These are phyloP conservation scores for Nothoprocta perdicaria DNA, from an alignment of 2,113 vertebrate genomes.

Conservation along the genomic window DNA sequence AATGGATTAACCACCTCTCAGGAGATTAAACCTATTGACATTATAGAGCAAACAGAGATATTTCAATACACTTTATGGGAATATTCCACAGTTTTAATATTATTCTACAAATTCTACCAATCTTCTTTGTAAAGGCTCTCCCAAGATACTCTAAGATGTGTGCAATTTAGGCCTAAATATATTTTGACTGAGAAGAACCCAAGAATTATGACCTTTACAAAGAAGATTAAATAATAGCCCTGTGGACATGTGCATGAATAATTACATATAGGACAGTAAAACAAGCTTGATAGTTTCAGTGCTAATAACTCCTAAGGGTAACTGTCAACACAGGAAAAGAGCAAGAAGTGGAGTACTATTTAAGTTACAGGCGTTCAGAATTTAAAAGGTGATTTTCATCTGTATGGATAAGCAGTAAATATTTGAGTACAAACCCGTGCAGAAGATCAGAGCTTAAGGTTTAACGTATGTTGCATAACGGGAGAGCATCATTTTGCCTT, in stretches of 20 bases:
- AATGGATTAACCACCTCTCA: conserved; percentile 56
- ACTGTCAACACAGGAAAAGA: conserved; percentile 50
- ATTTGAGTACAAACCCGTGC: conserved; percentile 5
- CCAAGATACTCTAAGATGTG: background rate
- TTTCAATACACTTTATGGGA: background rate
- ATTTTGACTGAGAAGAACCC: conserved; percentile 61
- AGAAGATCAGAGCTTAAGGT: background rate
- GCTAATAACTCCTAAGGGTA: conserved; percentile 39
- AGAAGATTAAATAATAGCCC: conserved; percentile 41
- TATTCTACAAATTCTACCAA: background rate
- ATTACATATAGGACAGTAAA: conserved; percentile 42
- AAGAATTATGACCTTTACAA: conserved; percentile 53
- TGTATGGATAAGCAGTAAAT: conserved; percentile 30
- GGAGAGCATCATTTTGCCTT: background rate
- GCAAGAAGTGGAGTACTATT: conserved; percentile 31
- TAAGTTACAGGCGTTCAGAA: conserved; percentile 53
- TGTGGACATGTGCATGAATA: conserved; percentile 37
- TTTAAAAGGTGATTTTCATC: conserved; percentile 33
- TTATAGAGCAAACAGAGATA: conserved; percentile 47
- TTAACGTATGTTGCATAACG: background rate
- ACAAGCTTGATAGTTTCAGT: conserved; percentile 42
- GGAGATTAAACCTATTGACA: conserved; percentile 54
- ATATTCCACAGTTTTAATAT: background rate
- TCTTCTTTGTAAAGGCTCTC: conserved; percentile 18
- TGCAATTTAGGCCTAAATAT: conserved; percentile 1